Evolutionary conservation across 2,113 vertebrate genomes (phyloP).

Genomic region (Labeo catla): DNA sequence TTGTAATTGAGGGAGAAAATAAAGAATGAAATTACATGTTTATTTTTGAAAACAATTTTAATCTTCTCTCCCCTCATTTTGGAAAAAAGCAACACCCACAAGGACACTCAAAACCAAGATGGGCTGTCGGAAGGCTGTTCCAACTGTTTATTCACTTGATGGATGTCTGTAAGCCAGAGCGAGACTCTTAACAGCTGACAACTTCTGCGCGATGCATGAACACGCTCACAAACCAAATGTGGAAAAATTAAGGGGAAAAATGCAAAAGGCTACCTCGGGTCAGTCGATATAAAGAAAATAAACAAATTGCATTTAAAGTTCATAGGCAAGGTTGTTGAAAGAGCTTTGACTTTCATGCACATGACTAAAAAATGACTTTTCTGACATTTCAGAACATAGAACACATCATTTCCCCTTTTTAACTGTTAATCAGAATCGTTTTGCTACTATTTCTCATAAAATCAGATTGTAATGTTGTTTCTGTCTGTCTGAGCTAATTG

Average conservation of each 20-base stretch:
- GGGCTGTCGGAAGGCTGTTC: constrained; percentile 64
- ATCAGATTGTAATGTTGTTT: background rate
- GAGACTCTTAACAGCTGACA: background rate
- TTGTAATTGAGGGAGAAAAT: constrained; percentile 85
- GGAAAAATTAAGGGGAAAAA: background rate
- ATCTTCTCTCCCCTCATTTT: constrained; percentile 82
- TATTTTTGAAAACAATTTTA: constrained; percentile 88
- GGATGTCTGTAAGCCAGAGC: constrained; percentile 51
- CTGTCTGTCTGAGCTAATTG: too few species aligned
- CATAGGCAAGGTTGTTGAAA: background rate
- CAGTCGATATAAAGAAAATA: background rate
- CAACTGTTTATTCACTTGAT: constrained; percentile 60
- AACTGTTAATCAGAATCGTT: background rate
- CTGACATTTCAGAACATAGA: background rate
- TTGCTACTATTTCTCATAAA: too few species aligned
- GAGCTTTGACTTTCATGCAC: background rate
- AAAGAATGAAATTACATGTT: constrained; percentile 87
- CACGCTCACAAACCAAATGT: background rate
- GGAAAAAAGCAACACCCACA: constrained; percentile 76
- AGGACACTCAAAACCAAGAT: constrained; percentile 72
- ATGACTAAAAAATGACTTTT: background rate
- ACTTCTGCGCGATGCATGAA: background rate
- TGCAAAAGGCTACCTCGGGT: background rate
- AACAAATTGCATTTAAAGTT: background rate
- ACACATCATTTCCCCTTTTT: background rate